Percentiles rank a stretch among this genome's conserved stretches.
Evolutionary conservation across 1,140 invertebrate species (phyloP).

Genomic region (Protaetia brevitarsis): DNA sequence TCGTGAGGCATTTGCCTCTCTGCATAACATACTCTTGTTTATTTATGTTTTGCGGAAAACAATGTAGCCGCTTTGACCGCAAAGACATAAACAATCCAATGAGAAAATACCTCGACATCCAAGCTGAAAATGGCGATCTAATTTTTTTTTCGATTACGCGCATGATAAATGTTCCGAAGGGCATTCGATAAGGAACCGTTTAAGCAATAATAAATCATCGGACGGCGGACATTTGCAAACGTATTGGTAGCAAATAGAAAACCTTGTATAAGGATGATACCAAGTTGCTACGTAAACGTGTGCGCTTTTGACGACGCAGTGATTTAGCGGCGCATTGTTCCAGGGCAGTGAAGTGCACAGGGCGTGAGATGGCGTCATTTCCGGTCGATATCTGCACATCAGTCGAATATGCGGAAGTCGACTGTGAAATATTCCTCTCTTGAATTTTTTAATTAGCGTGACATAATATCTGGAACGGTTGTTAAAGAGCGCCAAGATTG

Average conservation of each 20-base stretch:
- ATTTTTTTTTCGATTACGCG: background rate
- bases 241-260: slow-evolving; percentile 19
- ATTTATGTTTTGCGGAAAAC: background rate
- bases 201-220: slow-evolving; percentile 15
- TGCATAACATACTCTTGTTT: background rate
- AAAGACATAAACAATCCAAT: slow-evolving; percentile 11
- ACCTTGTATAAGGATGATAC: background rate
- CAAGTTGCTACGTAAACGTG: background rate
- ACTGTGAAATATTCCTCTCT: background rate
- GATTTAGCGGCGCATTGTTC: slow-evolving; percentile 23
- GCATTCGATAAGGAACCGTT: background rate
- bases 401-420: slow-evolving; percentile 12
- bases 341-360: slow-evolving; percentile 23
- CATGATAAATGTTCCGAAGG: background rate
- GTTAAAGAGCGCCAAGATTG: background rate
- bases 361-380: slow-evolving; percentile 25
- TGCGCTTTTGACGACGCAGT: slow-evolving; percentile 19
- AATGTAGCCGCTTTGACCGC: background rate
- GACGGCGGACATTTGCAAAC: background rate
- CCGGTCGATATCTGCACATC: slow-evolving; percentile 18
- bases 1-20: background rate
- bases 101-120: background rate
- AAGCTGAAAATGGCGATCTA: background rate
- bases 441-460: slow-evolving; percentile 8
- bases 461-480: background rate